These are phyloP conservation scores for Oryzias melastigma DNA, from an alignment of 2,113 vertebrate species.

Conservation along the genomic window DNA sequence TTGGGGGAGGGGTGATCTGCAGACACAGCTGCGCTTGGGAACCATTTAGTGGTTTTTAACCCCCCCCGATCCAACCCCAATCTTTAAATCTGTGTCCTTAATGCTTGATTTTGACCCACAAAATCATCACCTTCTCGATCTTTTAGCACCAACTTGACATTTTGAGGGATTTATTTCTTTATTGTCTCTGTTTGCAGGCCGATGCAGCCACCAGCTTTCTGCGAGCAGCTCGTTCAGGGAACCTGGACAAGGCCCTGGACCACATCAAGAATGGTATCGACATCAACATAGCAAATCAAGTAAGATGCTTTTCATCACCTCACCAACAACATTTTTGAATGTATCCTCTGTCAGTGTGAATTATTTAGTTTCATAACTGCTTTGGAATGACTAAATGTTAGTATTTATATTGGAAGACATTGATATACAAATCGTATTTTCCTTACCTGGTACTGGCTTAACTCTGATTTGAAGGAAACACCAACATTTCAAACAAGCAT, in stretches of 20 bases:
- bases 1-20: too few species aligned
- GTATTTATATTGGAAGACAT: too few species aligned
- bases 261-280: constrained; percentile 92
- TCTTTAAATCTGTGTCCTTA: not conserved
- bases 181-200: constrained; percentile 71
- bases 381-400: too few species aligned
- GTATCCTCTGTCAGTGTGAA: too few species aligned
- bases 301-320: constrained; percentile 51
- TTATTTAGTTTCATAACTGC: too few species aligned
- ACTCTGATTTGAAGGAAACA: too few species aligned
- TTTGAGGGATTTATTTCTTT: not conserved
- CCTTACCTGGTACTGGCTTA: too few species aligned
- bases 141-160: not conserved
- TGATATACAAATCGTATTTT: too few species aligned
- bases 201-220: constrained; percentile 93
- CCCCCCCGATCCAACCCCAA: not conserved
- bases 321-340: not conserved
- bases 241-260: constrained; percentile 95
- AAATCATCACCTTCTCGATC: not conserved
- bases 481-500: too few species aligned
- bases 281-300: constrained; percentile 96
- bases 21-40: too few species aligned
- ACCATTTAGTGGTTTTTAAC: too few species aligned
- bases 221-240: constrained; percentile 92
- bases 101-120: not conserved